Base-by-base conservation (phyloP, 2,113 vertebrate species). In the Pleuronectes platessa region DNA sequence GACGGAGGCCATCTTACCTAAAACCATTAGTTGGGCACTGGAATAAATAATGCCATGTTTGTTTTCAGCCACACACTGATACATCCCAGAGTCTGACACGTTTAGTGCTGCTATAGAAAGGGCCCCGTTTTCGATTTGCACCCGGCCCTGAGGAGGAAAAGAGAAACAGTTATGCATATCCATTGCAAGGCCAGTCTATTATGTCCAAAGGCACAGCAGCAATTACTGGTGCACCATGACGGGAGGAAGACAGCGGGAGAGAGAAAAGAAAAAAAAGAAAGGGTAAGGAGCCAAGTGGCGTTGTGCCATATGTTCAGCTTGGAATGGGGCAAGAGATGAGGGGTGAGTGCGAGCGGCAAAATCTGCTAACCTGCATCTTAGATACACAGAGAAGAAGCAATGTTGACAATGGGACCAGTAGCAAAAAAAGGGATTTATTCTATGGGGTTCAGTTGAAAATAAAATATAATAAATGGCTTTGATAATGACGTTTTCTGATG, bases 41-140 rank as follows among this genome's bases (percentile, higher is more conserved):
- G 96, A 96, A 90, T 95, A 97, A 91, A 97, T 94, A 75, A 96
- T 92, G 42, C 97, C 97, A 12, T 98, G 97, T 91, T 98, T 98
- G 95, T 99, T 99, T 94, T 99, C 97, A 55, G 97, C 97, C 90
- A 98, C 91, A 92, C 97, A 99, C 20, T 98, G 97, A 93, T 98
- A 99, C 94, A 97, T 96, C 85, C 97, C 97, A 54, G 96, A 96
- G 90, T 99, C 96, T 72, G 95, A 96, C 93, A 97, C 93, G 86
- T 95, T 96, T 89, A 98, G 92, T 67, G 93, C 93, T 49, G 94
- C 89, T 88, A 99, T 95, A 45, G 95, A 96, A 69, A 99, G 95
- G 74, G 95, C 96, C 67, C 97, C 97, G 3, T 97, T 97, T 94
- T 99, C 97, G 84, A 97, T 95, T 91, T 97, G 96, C 89, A 96